These are phyloP conservation scores for Rhynchotus rufescens DNA, from an alignment of 2,797 vertebrate genomes.

Conservation along the genomic window DNA sequence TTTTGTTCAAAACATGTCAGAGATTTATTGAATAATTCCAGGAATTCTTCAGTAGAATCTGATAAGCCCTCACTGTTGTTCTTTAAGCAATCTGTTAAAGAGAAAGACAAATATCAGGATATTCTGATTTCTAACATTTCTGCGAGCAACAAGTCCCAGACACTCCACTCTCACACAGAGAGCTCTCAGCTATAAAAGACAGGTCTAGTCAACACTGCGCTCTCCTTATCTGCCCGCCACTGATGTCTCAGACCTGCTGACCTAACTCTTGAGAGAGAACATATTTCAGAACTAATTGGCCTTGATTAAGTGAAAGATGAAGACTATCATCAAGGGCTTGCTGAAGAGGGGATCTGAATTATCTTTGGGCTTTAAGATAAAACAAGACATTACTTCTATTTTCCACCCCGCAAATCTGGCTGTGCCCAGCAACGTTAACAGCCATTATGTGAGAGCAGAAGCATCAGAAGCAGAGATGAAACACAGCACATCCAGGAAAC, in stretches of 20 bases:
- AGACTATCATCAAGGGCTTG: constrained; percentile 62
- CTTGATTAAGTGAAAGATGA: constrained; percentile 70
- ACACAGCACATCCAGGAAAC: background rate
- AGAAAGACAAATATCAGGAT: constrained; percentile 47
- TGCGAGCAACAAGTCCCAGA: background rate
- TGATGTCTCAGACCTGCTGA: constrained; percentile 51
- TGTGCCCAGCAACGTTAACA: constrained; percentile 45
- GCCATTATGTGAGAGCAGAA: background rate
- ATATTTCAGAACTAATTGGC: constrained; percentile 63
- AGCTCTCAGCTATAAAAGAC: constrained; percentile 14
- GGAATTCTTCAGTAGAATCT: constrained; percentile 85
- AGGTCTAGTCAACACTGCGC: constrained; percentile 18
- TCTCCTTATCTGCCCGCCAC: constrained; percentile 22
- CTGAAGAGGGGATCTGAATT: constrained; percentile 55
- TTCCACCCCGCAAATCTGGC: background rate
- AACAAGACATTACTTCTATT: constrained; percentile 53
- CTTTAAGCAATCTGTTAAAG: constrained; percentile 86
- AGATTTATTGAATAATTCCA: constrained; percentile 86
- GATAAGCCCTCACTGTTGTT: constrained; percentile 77
- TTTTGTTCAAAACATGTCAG: constrained; percentile 90
- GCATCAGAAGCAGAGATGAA: background rate
- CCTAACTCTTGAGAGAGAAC: constrained; percentile 48
- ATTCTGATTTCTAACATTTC: constrained; percentile 35
- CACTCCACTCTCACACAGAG: constrained; percentile 33
- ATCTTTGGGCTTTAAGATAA: constrained; percentile 42